Percentiles rank a stretch among this genome's conserved stretches.
These are phyloP conservation scores for Noctua janthe DNA, from an alignment of 2,888 invertebrate genomes.

Conservation along the genomic window DNA sequence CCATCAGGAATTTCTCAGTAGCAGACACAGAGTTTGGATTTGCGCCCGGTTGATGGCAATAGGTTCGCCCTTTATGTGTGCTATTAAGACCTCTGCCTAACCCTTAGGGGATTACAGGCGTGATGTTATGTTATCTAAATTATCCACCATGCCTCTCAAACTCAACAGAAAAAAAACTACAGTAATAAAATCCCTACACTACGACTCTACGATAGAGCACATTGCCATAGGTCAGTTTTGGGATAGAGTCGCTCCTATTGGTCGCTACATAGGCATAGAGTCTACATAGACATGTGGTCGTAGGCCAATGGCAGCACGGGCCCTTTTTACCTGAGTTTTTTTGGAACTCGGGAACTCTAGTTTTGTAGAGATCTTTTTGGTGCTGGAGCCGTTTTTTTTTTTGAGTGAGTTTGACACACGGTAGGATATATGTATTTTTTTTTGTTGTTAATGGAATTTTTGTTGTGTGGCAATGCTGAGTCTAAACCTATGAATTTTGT, in stretches of 20 bases:
- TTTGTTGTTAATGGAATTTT: neutral
- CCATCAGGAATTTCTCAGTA: too few species aligned
- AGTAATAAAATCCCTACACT: conserved; percentile 33
- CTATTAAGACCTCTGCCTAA: too few species aligned
- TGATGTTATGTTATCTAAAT: neutral
- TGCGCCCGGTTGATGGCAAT: too few species aligned
- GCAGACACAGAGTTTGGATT: too few species aligned
- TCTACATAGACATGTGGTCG: conserved; percentile 24
- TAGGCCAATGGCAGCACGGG: conserved; percentile 53
- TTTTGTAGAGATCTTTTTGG: conserved; percentile 17
- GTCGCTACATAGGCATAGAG: conserved; percentile 56
- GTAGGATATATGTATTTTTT: neutral
- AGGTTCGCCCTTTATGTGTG: too few species aligned
- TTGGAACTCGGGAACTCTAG: conserved; percentile 16
- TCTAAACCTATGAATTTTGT: neutral
- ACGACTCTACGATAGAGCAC: conserved; percentile 33
- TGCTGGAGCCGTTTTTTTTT: neutral
- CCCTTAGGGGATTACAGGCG: too few species aligned
- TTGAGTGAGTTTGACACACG: neutral
- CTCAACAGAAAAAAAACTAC: neutral
- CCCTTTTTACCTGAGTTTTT: conserved; percentile 60
- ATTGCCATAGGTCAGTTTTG: conserved; percentile 46
- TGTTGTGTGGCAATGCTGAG: neutral
- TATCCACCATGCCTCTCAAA: neutral
- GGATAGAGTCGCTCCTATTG: conserved; percentile 39